Percentiles rank a stretch among this genome's conserved stretches.
phyloP scores from a whole-genome alignment of 1,140 invertebrate genomes.

The Pomacea maculata region DNA sequence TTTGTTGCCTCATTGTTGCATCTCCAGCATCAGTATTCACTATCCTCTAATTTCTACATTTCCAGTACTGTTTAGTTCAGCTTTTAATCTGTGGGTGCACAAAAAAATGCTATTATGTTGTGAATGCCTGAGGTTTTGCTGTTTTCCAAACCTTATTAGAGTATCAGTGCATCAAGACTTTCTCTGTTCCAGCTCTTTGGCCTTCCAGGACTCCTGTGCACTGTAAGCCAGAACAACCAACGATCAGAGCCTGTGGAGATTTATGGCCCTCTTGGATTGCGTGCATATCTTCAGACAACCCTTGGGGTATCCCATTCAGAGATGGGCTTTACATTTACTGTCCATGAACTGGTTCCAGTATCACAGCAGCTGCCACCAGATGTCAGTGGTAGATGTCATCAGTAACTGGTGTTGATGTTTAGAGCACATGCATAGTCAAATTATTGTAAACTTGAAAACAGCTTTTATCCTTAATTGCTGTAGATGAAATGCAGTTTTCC shows the following conservation, averaged over 20 bases:
- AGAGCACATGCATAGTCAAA: neutral
- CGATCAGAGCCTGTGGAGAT: constrained; percentile 57
- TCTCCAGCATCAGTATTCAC: no score
- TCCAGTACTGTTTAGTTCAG: no score
- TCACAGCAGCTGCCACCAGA: constrained; percentile 56
- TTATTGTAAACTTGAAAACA: neutral
- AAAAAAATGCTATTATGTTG: no score
- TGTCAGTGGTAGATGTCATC: constrained; percentile 42
- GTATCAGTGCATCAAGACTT: no score
- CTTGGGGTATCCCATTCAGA: constrained; percentile 61
- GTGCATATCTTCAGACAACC: constrained; percentile 56
- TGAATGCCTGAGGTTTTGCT: no score
- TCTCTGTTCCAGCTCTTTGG: constrained; percentile 62
- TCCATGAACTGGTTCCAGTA: constrained; percentile 64
- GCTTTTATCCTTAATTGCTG: neutral
- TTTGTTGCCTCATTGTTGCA: no score
- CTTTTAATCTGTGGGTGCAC: no score
- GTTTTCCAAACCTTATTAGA: no score
- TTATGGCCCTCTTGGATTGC: constrained; percentile 65
- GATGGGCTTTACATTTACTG: constrained; percentile 60
- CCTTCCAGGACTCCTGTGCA: constrained; percentile 68
- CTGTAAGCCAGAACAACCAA: constrained; percentile 59
- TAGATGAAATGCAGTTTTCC: neutral
- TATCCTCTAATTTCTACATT: no score
- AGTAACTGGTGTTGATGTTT: neutral